These are phyloP conservation scores for Urocynchramus pylzowi DNA, from an alignment of 2,113 vertebrate genomes.

Conservation along the genomic window DNA sequence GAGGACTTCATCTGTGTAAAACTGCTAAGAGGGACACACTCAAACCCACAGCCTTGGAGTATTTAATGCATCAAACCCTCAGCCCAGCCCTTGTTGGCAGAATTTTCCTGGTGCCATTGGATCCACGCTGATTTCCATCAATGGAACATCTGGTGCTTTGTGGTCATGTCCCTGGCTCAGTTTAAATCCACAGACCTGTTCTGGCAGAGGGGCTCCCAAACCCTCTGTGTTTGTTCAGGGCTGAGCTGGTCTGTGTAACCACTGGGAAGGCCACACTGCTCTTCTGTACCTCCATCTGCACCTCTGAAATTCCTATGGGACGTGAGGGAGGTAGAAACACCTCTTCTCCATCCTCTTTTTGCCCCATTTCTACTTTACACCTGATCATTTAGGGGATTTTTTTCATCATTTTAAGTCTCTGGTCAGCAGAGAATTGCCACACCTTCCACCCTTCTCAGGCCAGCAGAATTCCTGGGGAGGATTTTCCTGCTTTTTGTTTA, in stretches of 20 bases:
- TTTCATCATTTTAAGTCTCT: background rate
- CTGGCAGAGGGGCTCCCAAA: background rate
- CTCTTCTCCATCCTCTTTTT: background rate
- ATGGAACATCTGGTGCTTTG: background rate
- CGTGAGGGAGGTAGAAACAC: background rate
- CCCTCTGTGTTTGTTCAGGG: accelerated
- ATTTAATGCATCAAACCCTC: accelerated
- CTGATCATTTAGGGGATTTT: background rate
- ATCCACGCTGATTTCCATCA: background rate
- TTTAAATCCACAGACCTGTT: background rate
- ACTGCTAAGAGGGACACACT: accelerated
- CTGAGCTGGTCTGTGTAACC: background rate
- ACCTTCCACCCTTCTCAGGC: background rate
- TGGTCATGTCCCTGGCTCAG: background rate
- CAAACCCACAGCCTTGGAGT: background rate
- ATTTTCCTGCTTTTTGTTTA: background rate
- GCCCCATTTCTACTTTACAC: background rate
- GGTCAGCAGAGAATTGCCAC: background rate
- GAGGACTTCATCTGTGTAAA: background rate
- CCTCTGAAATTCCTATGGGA: accelerated
- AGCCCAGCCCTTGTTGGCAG: accelerated
- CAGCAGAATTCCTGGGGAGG: background rate
- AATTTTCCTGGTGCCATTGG: background rate
- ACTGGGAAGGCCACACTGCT: accelerated
- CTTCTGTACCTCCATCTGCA: background rate